phyloP scores from a whole-genome alignment of 2,797 vertebrate species.

The Atherinosoma microstoma region DNA sequence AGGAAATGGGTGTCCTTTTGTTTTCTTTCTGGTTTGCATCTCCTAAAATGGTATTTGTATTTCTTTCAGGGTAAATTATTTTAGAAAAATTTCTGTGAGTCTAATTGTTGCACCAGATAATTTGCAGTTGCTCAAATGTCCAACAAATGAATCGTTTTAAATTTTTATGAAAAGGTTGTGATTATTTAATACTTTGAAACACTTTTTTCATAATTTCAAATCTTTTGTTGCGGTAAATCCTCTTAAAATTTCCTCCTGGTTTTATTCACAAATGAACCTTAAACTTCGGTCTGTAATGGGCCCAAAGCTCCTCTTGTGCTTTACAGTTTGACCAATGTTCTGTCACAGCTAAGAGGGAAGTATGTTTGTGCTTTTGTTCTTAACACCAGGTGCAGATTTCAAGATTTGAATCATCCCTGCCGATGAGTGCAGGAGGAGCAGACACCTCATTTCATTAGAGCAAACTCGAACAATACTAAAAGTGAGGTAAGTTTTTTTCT shows the following conservation, averaged over 20 bases:
- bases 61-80: not conserved
- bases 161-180: not conserved
- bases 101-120: not conserved
- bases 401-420: slow-evolving; percentile 51
- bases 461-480: slow-evolving; percentile 61
- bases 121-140: not conserved
- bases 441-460: slow-evolving; percentile 41
- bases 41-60: not conserved
- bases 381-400: slow-evolving; percentile 62
- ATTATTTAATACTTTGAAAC: not conserved
- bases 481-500: slow-evolving; percentile 41
- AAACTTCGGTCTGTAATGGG: slow-evolving; percentile 5
- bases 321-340: not conserved
- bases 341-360: not conserved
- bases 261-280: not conserved
- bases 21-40: slow-evolving; percentile 23
- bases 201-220: not conserved
- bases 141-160: not conserved
- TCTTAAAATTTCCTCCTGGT: not conserved
- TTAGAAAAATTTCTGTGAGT: not conserved
- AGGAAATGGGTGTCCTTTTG: slow-evolving; percentile 28
- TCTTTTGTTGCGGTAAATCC: not conserved
- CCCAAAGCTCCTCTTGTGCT: not conserved
- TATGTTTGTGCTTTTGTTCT: not conserved
- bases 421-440: slow-evolving; percentile 30